A percentile compares a stretch with the other conserved stretches of the same genome.
These are phyloP conservation scores for Acronicta alni DNA, from an alignment of 2,888 invertebrate genomes.

Conservation along the genomic window DNA sequence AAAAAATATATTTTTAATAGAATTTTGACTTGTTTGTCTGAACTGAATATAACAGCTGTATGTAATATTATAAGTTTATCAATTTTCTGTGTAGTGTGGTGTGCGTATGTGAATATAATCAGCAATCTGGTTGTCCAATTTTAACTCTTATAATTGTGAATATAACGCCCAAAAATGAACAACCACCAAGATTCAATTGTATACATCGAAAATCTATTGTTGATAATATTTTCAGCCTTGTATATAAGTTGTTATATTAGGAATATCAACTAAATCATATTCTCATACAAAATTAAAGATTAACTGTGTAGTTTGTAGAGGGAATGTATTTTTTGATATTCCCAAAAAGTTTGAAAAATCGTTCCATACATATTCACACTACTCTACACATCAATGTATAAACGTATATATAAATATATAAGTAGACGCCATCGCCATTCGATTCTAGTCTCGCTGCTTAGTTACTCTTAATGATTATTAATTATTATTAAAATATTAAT, in stretches of 20 bases:
- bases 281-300: too few relatives aligned
- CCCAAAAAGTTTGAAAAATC: neutral
- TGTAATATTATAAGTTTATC: constrained; percentile 14
- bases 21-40: too few relatives aligned
- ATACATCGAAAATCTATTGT: too few relatives aligned
- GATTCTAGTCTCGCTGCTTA: constrained; percentile 86
- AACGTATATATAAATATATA: constrained; percentile 67
- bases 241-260: too few relatives aligned
- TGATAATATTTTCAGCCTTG: too few relatives aligned
- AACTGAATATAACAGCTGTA: neutral
- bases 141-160: too few relatives aligned
- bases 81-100: constrained; percentile 16
- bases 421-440: constrained; percentile 86
- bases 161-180: too few relatives aligned
- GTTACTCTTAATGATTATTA: constrained; percentile 76
- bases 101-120: constrained; percentile 2
- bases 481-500: constrained; percentile 67
- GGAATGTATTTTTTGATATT: neutral
- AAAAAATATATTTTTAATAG: too few relatives aligned
- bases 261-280: too few relatives aligned
- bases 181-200: too few relatives aligned
- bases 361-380: constrained; percentile 3
- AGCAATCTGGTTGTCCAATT: too few relatives aligned
- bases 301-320: too few relatives aligned
- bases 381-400: constrained; percentile 43